A percentile compares a stretch with the other conserved stretches of the same genome.
Conservation (phyloP, 2,797 vertebrate genomes). For the Salmo trutta region DNA sequence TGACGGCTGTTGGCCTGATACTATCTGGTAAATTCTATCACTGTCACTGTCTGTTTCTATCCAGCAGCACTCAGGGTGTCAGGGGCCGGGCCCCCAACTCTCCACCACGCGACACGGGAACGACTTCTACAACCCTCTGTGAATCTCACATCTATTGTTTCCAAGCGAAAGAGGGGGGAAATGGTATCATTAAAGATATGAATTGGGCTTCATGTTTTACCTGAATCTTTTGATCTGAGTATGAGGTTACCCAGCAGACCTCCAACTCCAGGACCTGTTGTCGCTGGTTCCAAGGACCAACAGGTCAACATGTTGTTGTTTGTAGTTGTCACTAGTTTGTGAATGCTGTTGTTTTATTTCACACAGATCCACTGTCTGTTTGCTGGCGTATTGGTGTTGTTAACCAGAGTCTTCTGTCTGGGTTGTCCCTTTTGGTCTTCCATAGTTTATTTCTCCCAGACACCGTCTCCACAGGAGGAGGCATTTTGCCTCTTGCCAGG, state of each 20-base stretch:
- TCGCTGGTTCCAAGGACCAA: background rate
- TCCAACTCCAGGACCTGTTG: too few relatives aligned
- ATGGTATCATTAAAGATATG: background rate
- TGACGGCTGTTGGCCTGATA: conserved; percentile 79
- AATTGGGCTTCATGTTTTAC: background rate
- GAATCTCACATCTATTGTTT: background rate
- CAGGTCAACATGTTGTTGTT: too few relatives aligned
- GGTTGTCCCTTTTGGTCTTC: too few relatives aligned
- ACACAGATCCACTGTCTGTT: too few relatives aligned
- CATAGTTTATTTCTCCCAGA: too few relatives aligned
- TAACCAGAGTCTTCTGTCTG: too few relatives aligned
- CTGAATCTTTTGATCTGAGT: background rate
- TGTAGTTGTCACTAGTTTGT: too few relatives aligned
- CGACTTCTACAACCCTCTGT: background rate
- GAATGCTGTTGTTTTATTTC: too few relatives aligned
- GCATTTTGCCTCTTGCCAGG: too few relatives aligned
- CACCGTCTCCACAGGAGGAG: too few relatives aligned
- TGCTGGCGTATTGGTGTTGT: too few relatives aligned
- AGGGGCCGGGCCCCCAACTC: conserved; percentile 45
- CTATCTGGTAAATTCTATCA: conserved; percentile 82
- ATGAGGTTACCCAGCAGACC: background rate
- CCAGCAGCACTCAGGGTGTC: conserved; percentile 72
- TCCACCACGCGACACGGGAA: conserved; percentile 1
- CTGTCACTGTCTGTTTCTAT: conserved; percentile 76
- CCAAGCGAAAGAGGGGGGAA: background rate